These are phyloP conservation scores for Theristicus caerulescens DNA, from an alignment of 2,113 vertebrate genomes.

Conservation along the genomic window DNA sequence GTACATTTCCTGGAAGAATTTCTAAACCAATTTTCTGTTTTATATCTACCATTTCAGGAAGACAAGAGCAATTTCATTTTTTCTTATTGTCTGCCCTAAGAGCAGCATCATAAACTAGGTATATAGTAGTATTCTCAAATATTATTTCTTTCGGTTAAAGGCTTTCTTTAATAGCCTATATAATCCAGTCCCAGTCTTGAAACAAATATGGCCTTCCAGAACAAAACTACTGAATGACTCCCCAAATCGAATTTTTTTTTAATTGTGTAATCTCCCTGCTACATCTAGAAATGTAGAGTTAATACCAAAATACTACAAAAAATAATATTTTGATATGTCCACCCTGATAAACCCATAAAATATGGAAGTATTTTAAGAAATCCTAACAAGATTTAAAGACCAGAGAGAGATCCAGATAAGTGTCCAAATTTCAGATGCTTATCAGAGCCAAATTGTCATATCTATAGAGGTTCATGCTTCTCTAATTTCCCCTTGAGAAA, in stretches of 20 bases:
- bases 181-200: background rate
- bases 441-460: background rate
- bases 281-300: background rate
- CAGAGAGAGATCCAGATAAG: background rate
- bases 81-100: background rate
- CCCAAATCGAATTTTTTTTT: background rate
- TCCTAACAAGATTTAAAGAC: background rate
- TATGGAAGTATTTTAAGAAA: background rate
- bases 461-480: background rate
- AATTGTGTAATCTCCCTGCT: background rate
- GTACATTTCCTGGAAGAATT: background rate
- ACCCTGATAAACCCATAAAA: background rate
- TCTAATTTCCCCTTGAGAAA: background rate
- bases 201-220: background rate
- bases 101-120: background rate
- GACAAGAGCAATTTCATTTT: background rate
- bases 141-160: background rate
- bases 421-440: background rate
- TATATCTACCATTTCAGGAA: conserved; percentile 16
- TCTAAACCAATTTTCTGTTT: background rate
- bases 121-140: background rate
- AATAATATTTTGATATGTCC: background rate
- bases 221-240: background rate
- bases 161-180: background rate
- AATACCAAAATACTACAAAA: background rate